Conservation (phyloP, 2,888 invertebrate genomes). For the Drosophila diplacantha region DNA sequence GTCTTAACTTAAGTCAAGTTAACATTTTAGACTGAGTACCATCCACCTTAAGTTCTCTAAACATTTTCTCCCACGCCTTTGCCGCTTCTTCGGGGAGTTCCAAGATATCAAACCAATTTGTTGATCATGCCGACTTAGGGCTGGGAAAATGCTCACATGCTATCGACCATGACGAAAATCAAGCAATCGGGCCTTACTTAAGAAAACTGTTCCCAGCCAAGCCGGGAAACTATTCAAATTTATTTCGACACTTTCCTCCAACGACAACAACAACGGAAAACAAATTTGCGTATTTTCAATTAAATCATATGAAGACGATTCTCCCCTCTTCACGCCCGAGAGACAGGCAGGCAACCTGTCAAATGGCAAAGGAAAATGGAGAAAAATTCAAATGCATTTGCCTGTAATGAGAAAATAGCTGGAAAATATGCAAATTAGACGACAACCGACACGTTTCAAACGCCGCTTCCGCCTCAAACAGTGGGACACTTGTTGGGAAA, state of each 20-base stretch:
- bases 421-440: conserved; percentile 62
- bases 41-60: not conserved
- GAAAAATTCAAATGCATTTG: conserved; percentile 50
- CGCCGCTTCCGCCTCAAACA: conserved; percentile 56
- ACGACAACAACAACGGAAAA: conserved; percentile 16
- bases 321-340: not conserved
- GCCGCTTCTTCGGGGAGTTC: conserved; percentile 4
- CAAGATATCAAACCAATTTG: conserved; percentile 15
- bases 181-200: conserved; percentile 8
- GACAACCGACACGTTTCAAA: conserved; percentile 61
- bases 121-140: conserved; percentile 14
- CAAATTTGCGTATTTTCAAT: conserved; percentile 63
- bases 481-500: conserved; percentile 59
- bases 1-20: not conserved
- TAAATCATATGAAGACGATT: conserved; percentile 55
- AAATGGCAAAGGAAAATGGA: conserved; percentile 35
- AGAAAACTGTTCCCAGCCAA: conserved; percentile 47
- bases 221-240: conserved; percentile 44
- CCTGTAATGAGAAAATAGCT: conserved; percentile 39
- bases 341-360: conserved; percentile 54
- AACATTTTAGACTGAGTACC: not conserved
- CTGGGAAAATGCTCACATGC: conserved; percentile 32
- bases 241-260: conserved; percentile 39
- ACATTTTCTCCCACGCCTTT: not conserved
- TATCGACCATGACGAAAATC: conserved; percentile 49